Evolutionary conservation across 23 tunicate genomes (phyloP).

Genomic region (Phallusia fumigata): DNA sequence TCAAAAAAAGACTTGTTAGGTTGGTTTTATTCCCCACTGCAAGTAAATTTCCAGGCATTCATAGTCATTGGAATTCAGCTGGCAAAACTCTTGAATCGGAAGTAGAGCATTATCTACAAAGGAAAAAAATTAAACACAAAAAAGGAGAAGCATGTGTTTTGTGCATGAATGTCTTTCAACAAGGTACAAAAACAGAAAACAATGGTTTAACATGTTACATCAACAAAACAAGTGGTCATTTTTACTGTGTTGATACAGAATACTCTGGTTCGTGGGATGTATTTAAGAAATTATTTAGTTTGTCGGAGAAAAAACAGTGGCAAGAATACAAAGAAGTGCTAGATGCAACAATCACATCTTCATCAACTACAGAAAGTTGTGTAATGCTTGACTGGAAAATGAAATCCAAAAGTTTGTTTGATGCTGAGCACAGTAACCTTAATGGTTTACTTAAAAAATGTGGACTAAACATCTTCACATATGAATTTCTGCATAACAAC

Average conservation of each 20-base stretch:
- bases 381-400: not conserved
- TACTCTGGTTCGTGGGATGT: not conserved
- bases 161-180: not conserved
- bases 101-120: not conserved
- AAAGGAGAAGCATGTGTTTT: not conserved
- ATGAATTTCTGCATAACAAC: not conserved
- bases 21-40: no score
- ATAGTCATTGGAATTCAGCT: not conserved
- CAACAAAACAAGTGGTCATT: conserved; percentile 6
- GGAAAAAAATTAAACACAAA: not conserved
- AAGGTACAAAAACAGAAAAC: not conserved
- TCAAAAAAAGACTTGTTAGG: no score
- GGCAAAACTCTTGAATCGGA: not conserved
- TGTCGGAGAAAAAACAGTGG: not conserved
- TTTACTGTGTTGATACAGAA: not conserved
- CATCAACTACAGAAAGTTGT: not conserved
- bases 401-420: not conserved
- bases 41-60: not conserved
- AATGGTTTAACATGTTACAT: not conserved
- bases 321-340: not conserved
- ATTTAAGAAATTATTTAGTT: not conserved
- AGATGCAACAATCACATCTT: not conserved
- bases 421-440: not conserved
- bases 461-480: not conserved
- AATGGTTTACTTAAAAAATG: not conserved